A percentile compares a stretch with the other conserved stretches of the same genome.
Evolutionary conservation across 2,888 invertebrate species (phyloP).

Genomic region (Eledone cirrhosa): DNA sequence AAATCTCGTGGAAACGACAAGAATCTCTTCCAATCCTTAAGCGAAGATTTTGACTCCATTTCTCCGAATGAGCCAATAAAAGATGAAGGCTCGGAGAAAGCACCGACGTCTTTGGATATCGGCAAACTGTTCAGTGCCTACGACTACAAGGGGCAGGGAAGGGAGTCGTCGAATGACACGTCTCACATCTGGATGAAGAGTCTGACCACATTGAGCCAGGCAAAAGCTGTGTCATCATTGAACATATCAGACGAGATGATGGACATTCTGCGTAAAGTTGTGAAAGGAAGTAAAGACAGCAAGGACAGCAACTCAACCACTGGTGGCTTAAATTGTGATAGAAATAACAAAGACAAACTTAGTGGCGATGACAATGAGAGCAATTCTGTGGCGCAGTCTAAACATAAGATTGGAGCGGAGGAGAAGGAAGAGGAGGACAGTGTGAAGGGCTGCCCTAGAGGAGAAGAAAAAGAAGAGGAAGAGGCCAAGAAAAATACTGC

Average conservation of each 20-base stretch:
- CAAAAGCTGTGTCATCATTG: neutral
- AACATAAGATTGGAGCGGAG: too few species aligned
- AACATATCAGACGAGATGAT: neutral
- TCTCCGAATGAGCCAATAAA: neutral
- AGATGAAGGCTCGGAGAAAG: neutral
- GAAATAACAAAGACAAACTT: too few species aligned
- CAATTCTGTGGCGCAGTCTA: too few species aligned
- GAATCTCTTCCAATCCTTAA: neutral
- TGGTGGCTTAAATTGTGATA: too few species aligned
- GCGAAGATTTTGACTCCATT: neutral
- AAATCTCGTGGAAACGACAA: neutral
- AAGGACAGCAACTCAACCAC: too few species aligned
- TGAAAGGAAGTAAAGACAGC: neutral
- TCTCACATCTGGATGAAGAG: slow-evolving; percentile 22
- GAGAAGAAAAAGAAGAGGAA: too few species aligned
- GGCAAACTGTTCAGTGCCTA: neutral
- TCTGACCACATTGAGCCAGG: slow-evolving; percentile 7
- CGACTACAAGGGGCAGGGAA: neutral
- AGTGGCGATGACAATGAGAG: too few species aligned
- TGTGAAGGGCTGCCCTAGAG: too few species aligned
- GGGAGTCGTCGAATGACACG: neutral
- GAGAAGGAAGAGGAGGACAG: too few species aligned
- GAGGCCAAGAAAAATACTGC: too few species aligned
- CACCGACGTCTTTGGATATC: neutral
- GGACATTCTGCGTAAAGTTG: slow-evolving; percentile 20